Evolutionary conservation across 2,888 invertebrate genomes (phyloP), one percentile per base, ranked within the genome.

Genomic region (Sthenelais limicola): DNA sequence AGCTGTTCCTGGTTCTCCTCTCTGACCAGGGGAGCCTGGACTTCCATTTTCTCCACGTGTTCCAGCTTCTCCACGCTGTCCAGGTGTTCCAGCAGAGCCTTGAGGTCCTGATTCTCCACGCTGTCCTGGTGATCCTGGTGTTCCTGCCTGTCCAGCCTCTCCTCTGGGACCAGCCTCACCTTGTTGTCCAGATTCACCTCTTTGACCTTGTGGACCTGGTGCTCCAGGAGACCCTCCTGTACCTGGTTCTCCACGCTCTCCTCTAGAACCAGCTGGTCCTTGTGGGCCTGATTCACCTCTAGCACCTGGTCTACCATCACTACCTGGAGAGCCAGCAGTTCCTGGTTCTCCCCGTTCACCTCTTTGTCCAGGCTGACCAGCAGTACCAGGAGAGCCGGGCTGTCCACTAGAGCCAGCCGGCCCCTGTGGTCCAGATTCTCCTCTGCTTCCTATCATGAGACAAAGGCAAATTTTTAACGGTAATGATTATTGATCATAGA

Each of bases 1-100:
- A 47, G 56, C 78, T 62, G 80, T 80, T 9, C 83, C 83, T n/a
- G 81, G 79, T 49, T 67, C 67, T 15, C 71, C 71, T 7, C 62
- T 30, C 7, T 24, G 26, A 38, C 67, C 67, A 7, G 24, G 26
- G 9, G 47, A 7, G 30, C 67, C 67, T n/a, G 67, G 28, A n/a
- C 5, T 18, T n/a, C 70, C 77, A 21, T 72, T 49, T 12, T 32
- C 24, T 30, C 77, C 77, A 24, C 18, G 28, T 21, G 15, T 48
- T 43, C 74, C 74, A 30, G 15, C 18, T 32, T 24, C 49, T 43
- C 77, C 77, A 67, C 58, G 12, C 32, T 33, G 66, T 1, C 77
- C 77, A 24, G 68, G 48, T 24, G 49, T 47, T 3, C 77, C 77
- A 24, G 70, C 43, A n/a, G 51, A 33, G 33, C 76, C 76, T 7